Evolutionary conservation across 2,888 invertebrate genomes (phyloP), one percentile per base, ranked within the genome.

Genomic region (Clepsis dumicolana): DNA sequence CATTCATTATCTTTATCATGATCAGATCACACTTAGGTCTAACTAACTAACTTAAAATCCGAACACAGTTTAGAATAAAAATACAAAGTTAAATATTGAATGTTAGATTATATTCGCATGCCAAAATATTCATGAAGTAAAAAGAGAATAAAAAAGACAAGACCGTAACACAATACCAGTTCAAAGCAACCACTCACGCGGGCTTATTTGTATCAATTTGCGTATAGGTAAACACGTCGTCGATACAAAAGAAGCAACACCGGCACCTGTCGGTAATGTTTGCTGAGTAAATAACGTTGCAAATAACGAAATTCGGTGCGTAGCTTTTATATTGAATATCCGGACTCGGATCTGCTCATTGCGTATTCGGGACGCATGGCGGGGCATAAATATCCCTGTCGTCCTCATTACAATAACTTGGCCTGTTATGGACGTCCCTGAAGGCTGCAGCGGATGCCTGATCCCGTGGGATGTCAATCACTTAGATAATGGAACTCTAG

Each of bases 331-430:
- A 85, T 85, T 84, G 81, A 84, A 85, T 84, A 85, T 77, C 79
- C 77, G 80, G 72, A 72, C 73, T 61, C 59, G 71, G 71, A 66
- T 66, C 72, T 73, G 57, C 74, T 90, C 89, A 90, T 92, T 91
- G 80, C 71, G 83, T 91, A 93, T 93, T 91, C 93, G 80, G 87
- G 84, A 79, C 82, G 90, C 91, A 83, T 90, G 88, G 83, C 74
- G 72, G 72, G 87, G 89, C 93, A 92, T 92, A 93, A 93, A 92
- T 93, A 93, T 92, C 91, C 88, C 86, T 88, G 90, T 89, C 91
- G 87, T 81, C 77, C 90, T 91, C 91, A 91, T 92, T 92, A 92
- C 90, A 90, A 91, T 90, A 88, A 89, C 85, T 90, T 87, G 77
- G 84, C 84, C 80, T 77, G 76, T 73, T 78, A 78, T 76, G 87